Evolutionary conservation across 2,113 vertebrate genomes (phyloP).

Genomic region (Ochotona curzoniae): DNA sequence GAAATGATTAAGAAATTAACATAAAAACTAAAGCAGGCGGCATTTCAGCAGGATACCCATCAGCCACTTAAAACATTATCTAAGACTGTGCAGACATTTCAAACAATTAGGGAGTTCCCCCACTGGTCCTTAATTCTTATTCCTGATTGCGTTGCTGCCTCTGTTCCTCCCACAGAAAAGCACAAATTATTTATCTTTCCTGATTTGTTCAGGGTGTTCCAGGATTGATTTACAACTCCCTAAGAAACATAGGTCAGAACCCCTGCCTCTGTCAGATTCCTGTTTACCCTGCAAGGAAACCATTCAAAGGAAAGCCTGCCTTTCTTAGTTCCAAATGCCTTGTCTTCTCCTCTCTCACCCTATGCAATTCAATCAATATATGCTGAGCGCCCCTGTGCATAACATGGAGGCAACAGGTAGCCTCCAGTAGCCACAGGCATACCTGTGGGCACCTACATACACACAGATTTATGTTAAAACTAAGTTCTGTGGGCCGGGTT

Average conservation of each 20-base stretch:
- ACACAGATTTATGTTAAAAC: neutral
- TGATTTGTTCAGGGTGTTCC: constrained; percentile 4
- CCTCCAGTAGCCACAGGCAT: neutral
- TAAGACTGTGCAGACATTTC: constrained; percentile 57
- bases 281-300: neutral
- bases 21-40: constrained; percentile 53
- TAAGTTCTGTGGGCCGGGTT: too few species aligned
- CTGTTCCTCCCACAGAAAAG: neutral
- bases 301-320: neutral
- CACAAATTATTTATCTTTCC: constrained; percentile 49
- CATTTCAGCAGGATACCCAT: constrained; percentile 42
- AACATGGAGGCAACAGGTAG: neutral
- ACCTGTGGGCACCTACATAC: too few species aligned
- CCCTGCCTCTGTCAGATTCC: neutral
- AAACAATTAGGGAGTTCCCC: constrained; percentile 13
- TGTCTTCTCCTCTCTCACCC: neutral
- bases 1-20: constrained; percentile 64
- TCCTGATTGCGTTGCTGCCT: constrained; percentile 32
- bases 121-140: constrained; percentile 44
- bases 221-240: neutral
- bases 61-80: constrained; percentile 62
- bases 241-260: constrained; percentile 28
- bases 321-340: neutral
- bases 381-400: neutral
- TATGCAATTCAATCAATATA: neutral